phyloP scores from a whole-genome alignment of 2,113 vertebrate species.

The Chaetura pelagica region DNA sequence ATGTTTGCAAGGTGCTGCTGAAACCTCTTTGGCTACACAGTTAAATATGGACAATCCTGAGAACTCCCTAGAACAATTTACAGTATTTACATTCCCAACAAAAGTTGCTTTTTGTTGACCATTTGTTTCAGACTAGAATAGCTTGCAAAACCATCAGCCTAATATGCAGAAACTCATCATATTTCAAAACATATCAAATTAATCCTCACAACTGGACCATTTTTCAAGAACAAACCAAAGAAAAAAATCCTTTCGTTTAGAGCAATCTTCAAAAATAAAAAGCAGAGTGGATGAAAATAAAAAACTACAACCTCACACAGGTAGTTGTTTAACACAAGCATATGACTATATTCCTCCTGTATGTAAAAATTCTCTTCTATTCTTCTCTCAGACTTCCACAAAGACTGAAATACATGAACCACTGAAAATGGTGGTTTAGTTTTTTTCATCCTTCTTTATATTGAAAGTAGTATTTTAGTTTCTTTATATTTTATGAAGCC shows the following conservation, averaged over 20 bases:
- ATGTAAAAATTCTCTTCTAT: background rate
- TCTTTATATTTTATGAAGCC: background rate
- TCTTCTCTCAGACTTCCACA: slow-evolving; percentile 22
- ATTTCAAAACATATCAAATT: background rate
- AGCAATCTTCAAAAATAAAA: slow-evolving; percentile 18
- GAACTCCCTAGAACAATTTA: background rate
- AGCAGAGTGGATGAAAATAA: background rate
- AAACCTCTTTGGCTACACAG: background rate
- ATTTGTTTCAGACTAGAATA: background rate
- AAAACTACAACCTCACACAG: background rate
- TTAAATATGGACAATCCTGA: background rate
- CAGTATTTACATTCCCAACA: background rate
- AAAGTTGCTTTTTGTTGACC: background rate
- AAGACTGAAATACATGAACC: background rate
- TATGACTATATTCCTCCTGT: background rate
- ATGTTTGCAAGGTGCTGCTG: background rate
- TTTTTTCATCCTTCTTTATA: background rate
- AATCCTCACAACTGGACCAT: background rate
- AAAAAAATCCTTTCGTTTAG: background rate
- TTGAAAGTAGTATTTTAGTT: background rate
- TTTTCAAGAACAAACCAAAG: background rate
- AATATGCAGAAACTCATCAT: background rate
- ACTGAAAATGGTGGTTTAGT: background rate
- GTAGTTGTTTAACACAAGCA: background rate
- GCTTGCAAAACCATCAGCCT: background rate